Base-by-base conservation (phyloP, 2,797 vertebrate genomes). In the Dipus sagitta region DNA sequence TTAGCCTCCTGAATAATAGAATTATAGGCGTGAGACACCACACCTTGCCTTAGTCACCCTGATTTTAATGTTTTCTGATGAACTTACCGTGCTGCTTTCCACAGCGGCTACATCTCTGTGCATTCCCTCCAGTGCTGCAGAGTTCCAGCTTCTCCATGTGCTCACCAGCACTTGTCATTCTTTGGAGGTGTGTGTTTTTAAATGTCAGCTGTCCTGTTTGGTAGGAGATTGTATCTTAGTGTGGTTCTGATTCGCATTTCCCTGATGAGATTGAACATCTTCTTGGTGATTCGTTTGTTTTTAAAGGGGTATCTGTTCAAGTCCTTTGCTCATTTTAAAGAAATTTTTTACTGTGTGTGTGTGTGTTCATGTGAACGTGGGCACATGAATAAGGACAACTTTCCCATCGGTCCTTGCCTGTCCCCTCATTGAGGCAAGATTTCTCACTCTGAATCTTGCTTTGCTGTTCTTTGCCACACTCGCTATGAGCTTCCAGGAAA, bases 301-400 rank as follows among this genome's bases (percentile, higher is more conserved):
- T 82, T 88, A 65, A 75, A 92, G 8, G 81, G 67, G 82, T 47
- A 6, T 62, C 52, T 87, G 2, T 85, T 88, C 12, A 65, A 91
- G 76, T 67, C 24, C 30, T 72, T 93, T 71, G 34, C 34, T 64
- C 24, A 15, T 92, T 74, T 86, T 60, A 42, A 85, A 26, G 54
- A 58, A 58, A 14, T 58, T 6, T 54, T 11, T 54, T 54, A 54
- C 17, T 58, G 54, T 58, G 54, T 58, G 54, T 58, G 14, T 17
- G 17, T 58, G 17, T 58, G 47, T 47, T 47, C 47, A 47, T 47
- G 47, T 47, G 47, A 47, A 11, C 9, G 47, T 47, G 47, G 47
- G 47, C 47, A 47, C 47, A 47, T 47, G 47, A 47, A 47, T 10
- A 11, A 58, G 54, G 17, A 58, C 13, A 58, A 15, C 54, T 58